phyloP scores from a whole-genome alignment of 2,113 vertebrate species.

The Tinamus guttatus region DNA sequence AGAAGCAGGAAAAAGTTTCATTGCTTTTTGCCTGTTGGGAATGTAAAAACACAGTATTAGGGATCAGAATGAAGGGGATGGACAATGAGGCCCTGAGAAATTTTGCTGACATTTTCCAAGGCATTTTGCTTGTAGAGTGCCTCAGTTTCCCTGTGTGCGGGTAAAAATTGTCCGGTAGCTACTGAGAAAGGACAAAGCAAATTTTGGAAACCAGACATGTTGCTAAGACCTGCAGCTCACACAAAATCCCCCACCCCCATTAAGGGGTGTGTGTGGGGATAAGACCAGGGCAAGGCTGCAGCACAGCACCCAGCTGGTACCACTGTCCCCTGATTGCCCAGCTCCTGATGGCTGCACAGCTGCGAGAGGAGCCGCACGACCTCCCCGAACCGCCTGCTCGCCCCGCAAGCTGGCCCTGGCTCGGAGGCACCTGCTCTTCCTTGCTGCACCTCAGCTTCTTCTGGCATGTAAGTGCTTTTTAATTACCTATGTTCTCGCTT shows the following conservation, averaged over 20 bases:
- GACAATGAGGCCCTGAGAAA: background rate
- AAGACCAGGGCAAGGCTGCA: background rate
- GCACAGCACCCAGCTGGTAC: background rate
- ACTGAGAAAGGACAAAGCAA: background rate
- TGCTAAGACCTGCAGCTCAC: background rate
- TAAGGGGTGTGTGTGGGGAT: background rate
- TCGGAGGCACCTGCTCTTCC: background rate
- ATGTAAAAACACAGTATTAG: background rate
- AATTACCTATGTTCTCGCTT: background rate
- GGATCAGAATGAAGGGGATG: background rate
- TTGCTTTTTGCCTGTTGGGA: background rate
- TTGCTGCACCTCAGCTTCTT: fast-evolving
- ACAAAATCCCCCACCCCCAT: background rate
- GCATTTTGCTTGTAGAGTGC: background rate
- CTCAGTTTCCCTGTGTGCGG: background rate
- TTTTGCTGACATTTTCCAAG: background rate
- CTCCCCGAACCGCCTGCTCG: background rate
- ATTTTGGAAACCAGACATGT: background rate
- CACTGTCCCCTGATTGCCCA: background rate
- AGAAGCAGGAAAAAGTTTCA: background rate
- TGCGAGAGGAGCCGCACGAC: background rate
- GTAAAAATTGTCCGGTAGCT: background rate
- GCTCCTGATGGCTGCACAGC: background rate
- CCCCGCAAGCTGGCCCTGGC: background rate
- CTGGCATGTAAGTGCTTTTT: background rate